Evolutionary conservation across 2,797 vertebrate species (phyloP).

Genomic region (Sus cebifrons): DNA sequence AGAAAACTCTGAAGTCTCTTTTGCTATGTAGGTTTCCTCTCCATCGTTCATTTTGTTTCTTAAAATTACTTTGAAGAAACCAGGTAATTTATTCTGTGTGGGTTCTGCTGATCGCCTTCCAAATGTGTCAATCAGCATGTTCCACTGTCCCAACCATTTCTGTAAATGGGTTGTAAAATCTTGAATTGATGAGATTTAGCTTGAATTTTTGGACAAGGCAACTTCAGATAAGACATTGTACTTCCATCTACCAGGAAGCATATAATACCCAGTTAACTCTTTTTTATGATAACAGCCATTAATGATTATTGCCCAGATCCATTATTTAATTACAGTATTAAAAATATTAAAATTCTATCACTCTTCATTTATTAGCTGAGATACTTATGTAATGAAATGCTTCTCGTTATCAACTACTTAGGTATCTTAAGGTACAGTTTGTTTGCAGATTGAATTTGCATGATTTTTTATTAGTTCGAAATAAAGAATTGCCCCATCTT

Average conservation of each 20-base stretch:
- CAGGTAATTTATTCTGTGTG: background rate
- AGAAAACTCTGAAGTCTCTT: background rate
- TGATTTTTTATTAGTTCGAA: slow-evolving; percentile 36
- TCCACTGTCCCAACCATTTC: background rate
- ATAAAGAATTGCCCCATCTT: slow-evolving; percentile 1
- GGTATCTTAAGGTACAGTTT: background rate
- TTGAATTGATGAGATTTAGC: background rate
- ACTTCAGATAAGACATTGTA: background rate
- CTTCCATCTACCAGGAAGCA: background rate
- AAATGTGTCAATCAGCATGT: background rate
- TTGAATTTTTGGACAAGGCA: slow-evolving; percentile 27
- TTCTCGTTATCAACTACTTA: background rate
- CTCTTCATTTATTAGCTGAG: background rate
- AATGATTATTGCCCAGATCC: background rate
- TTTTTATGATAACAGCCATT: background rate
- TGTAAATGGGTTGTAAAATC: background rate
- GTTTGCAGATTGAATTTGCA: background rate
- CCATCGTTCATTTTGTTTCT: slow-evolving; percentile 15
- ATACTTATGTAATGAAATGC: slow-evolving; percentile 5
- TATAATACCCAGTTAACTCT: background rate
- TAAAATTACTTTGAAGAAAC: background rate
- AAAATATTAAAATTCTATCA: slow-evolving; percentile 29
- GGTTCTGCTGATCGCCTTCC: background rate
- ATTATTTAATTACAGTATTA: background rate
- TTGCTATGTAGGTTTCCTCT: background rate